Evolutionary conservation across 2,797 vertebrate species (phyloP).

Genomic region (Enteromius mattozi): DNA sequence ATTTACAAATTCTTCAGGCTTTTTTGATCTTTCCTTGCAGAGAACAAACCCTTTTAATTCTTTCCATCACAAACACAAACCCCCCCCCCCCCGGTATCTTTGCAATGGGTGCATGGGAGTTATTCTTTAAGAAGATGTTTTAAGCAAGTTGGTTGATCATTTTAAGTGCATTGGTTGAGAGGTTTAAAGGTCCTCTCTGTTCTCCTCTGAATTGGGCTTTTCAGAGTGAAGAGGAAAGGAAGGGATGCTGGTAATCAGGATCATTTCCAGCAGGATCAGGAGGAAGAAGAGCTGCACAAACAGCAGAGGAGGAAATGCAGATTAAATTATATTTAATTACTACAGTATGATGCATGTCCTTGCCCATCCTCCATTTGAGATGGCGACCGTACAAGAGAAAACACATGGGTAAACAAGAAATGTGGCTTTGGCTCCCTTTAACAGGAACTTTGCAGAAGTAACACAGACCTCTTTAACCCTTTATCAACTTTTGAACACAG

Average conservation of each 20-base stretch:
- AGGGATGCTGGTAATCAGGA: slow-evolving; percentile 2
- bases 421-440: not conserved
- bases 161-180: not conserved
- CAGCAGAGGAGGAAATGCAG: slow-evolving; percentile 22
- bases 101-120: not conserved
- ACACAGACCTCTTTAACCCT: not conserved
- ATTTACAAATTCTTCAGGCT: not conserved
- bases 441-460: not conserved
- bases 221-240: not conserved
- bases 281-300: not conserved
- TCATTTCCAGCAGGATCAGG: not conserved
- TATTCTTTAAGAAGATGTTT: not conserved
- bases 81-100: not conserved
- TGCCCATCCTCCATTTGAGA: slow-evolving; percentile 15
- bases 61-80: not conserved
- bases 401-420: not conserved
- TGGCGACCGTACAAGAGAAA: not conserved
- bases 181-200: not conserved
- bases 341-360: slow-evolving; percentile 26
- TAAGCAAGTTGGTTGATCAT: not conserved
- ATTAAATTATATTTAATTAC: slow-evolving; percentile 39
- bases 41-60: not conserved
- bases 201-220: slow-evolving; percentile 1
- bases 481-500: not conserved
- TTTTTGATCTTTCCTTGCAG: not conserved